phyloP scores from a whole-genome alignment of 2,113 vertebrate species.

The Neopipo cinnamomea region DNA sequence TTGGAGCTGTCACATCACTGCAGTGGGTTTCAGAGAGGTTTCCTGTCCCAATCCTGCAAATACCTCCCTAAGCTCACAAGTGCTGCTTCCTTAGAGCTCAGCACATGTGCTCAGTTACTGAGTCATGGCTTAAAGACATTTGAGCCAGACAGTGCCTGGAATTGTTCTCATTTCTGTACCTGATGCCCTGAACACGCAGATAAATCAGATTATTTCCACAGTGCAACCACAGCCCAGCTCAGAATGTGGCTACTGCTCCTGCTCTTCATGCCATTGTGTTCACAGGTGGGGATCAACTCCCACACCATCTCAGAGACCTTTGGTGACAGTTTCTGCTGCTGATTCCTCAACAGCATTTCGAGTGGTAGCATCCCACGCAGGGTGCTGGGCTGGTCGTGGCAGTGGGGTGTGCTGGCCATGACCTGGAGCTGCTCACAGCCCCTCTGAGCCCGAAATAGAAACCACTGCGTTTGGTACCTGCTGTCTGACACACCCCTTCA shows the following conservation, averaged over 20 bases:
- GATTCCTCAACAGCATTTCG: background rate
- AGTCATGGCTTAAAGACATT: background rate
- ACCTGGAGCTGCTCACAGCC: background rate
- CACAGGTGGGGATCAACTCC: background rate
- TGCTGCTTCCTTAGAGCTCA: background rate
- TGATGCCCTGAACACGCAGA: background rate
- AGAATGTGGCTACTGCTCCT: background rate
- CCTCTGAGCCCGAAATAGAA: background rate
- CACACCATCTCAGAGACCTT: background rate
- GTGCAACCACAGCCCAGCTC: background rate
- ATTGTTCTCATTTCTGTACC: background rate
- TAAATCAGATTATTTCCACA: background rate
- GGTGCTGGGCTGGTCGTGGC: too few relatives aligned
- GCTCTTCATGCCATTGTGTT: background rate
- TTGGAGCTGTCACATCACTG: background rate
- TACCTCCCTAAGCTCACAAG: background rate
- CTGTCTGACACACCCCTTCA: background rate
- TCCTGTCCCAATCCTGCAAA: background rate
- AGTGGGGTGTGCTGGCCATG: background rate
- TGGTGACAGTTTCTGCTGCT: background rate
- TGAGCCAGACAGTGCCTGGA: background rate
- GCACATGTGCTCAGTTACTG: background rate
- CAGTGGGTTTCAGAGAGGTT: background rate
- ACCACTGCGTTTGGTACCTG: background rate
- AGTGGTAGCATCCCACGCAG: fast-evolving